Evolutionary conservation across 2,797 vertebrate species (phyloP), one percentile per base, ranked within the genome.

Genomic region (Linurgus olivaceus): DNA sequence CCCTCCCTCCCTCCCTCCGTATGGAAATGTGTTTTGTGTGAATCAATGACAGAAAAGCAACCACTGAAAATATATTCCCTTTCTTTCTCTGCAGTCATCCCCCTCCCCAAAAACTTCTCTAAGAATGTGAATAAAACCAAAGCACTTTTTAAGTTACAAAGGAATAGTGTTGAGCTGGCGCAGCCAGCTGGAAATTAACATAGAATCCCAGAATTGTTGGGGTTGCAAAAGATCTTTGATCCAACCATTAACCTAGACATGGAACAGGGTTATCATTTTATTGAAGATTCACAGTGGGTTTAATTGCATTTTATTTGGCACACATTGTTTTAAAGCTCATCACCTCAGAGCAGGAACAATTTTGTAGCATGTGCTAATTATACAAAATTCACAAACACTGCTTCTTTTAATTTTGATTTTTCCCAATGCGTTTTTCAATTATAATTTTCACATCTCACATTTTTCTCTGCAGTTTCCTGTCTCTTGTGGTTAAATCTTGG

Each of bases 401-500:
- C 57, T 68, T 80, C 70, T 86, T 71, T 77, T 59, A 6, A 42
- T 81, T 90, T 68, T 72, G 40, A 50, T 77, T 93, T 92, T 84
- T 82, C 81, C 63, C 62, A 45, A 47, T 31, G 2, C 71, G 45
- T 74, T 96, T 95, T 87, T 91, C 83, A 90, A 40, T 74, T 33
- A 10, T 48, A 54, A 67, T 92, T 95, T 95, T 83, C 63, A 38
- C 9, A 10, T 80, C 79, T 93, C 45, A 23, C 74, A 79, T 93
- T 86, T 92, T 91, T 86, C 57, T 75, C 45, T 93, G 24, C 18
- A 1, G 25, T 71, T 95, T 91, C 81, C 63, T 75, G 17, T 74
- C 73, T 89, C 90, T 52, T 70, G 19, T 72, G 78, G 52, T 94
- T 94, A 90, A 94, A 85, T 86, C 85, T 72, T 48, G 33, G 33